Evolutionary conservation across 2,888 invertebrate species (phyloP).

Genomic region (Melieria picta): DNA sequence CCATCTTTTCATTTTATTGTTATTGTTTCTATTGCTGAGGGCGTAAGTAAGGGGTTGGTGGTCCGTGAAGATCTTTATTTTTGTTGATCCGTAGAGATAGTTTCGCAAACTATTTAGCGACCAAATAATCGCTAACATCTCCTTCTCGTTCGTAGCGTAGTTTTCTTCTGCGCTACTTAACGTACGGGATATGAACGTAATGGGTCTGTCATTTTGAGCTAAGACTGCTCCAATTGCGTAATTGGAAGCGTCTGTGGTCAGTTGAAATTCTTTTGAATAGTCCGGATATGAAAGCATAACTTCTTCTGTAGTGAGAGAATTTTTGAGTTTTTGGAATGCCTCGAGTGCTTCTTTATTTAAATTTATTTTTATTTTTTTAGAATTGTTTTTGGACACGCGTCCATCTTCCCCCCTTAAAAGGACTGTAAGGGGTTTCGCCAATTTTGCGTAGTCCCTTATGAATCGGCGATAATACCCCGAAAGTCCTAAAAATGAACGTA

Average conservation of each 20-base stretch:
- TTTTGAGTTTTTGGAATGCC: constrained; percentile 15
- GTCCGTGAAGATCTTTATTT: constrained; percentile 36
- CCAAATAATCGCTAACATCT: no score
- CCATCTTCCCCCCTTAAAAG: constrained; percentile 5
- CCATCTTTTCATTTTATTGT: constrained; percentile 40
- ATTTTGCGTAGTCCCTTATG: constrained; percentile 7
- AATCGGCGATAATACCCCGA: not conserved
- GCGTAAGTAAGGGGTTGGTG: constrained; percentile 35
- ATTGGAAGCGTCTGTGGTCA: no score
- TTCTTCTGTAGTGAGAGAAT: not conserved
- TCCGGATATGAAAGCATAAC: no score
- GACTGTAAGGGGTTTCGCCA: not conserved
- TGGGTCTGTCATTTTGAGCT: no score
- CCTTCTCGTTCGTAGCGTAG: no score
- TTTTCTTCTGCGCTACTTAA: no score
- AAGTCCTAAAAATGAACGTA: not conserved
- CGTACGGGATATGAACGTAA: no score
- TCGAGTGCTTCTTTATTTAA: constrained; percentile 27
- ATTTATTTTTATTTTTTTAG: constrained; percentile 12
- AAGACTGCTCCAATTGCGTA: no score
- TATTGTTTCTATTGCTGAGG: constrained; percentile 40
- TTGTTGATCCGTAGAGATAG: constrained; percentile 36
- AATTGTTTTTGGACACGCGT: not conserved
- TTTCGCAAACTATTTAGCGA: constrained; percentile 10
- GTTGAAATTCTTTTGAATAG: no score